A percentile compares a stretch with the other conserved stretches of the same genome.
These are phyloP conservation scores for Seriola dumerili DNA, from an alignment of 2,113 vertebrate genomes.

Conservation along the genomic window DNA sequence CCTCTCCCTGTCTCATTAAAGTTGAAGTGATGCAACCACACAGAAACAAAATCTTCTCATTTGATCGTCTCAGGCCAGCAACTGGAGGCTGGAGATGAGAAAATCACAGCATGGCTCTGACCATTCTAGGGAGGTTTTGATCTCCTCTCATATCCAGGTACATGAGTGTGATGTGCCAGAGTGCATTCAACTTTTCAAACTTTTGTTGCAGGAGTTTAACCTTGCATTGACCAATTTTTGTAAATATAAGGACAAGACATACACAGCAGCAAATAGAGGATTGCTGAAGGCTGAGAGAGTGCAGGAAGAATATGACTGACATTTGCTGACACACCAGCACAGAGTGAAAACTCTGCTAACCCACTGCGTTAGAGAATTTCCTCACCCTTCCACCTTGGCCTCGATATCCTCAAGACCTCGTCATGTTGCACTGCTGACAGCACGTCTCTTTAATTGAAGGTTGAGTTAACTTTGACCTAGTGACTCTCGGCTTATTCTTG, in stretches of 20 bases:
- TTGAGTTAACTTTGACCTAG: constrained; percentile 40
- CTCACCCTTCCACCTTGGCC: constrained; percentile 57
- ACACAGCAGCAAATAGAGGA: constrained; percentile 33
- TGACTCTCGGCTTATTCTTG: constrained; percentile 4
- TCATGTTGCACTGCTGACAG: constrained; percentile 17
- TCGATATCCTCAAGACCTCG: constrained; percentile 33
- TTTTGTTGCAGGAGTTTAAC: constrained; percentile 41
- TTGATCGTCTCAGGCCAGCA: constrained; percentile 13
- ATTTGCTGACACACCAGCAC: constrained; percentile 74
- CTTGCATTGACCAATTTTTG: constrained; percentile 32
- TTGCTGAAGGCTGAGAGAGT: constrained; percentile 21
- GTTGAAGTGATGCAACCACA: constrained; percentile 62
- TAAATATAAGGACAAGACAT: constrained; percentile 58
- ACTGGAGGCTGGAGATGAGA: not conserved
- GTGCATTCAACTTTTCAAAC: constrained; percentile 30
- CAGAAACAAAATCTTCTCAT: constrained; percentile 57
- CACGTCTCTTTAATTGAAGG: constrained; percentile 60
- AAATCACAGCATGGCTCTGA: not conserved
- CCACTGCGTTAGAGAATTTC: constrained; percentile 49
- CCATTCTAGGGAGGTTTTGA: not conserved
- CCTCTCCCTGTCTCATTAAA: constrained; percentile 60
- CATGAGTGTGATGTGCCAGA: not conserved
- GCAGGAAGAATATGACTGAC: constrained; percentile 61
- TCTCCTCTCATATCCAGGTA: constrained; percentile 8
- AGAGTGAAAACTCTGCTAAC: constrained; percentile 28